Conservation (phyloP, 2,113 vertebrate species). For the Petroica traversi region DNA sequence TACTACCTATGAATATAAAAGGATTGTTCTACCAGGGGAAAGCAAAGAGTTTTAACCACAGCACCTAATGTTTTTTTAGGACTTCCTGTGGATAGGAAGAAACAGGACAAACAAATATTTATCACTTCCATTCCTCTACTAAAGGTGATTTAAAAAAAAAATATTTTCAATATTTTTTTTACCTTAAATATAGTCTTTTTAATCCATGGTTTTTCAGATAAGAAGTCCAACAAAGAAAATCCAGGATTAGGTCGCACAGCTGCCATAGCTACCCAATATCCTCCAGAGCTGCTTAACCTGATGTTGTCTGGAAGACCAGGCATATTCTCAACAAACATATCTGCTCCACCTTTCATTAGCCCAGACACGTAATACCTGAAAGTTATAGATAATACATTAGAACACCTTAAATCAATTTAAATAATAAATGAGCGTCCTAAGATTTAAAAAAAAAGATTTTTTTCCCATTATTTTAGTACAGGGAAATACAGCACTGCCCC, state of each 20-base stretch:
- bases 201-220: constrained; percentile 91
- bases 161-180: background rate
- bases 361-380: constrained; percentile 92
- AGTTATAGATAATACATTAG: background rate
- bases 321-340: constrained; percentile 93
- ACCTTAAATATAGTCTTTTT: constrained; percentile 96
- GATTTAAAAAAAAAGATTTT: background rate
- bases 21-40: background rate
- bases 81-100: background rate
- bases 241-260: constrained; percentile 86
- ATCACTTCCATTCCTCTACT: background rate
- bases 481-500: background rate
- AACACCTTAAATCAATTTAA: background rate
- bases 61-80: background rate
- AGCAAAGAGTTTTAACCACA: background rate
- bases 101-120: background rate
- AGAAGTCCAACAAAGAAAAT: constrained; percentile 95
- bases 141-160: background rate
- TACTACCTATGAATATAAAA: background rate
- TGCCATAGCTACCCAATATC: constrained; percentile 94
- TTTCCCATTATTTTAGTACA: background rate
- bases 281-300: constrained; percentile 88
- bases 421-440: background rate
- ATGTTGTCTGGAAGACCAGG: constrained; percentile 97
- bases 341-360: constrained; percentile 93